These are phyloP conservation scores for Nymphicus hollandicus DNA, from an alignment of 2,113 vertebrate genomes.

Conservation along the genomic window DNA sequence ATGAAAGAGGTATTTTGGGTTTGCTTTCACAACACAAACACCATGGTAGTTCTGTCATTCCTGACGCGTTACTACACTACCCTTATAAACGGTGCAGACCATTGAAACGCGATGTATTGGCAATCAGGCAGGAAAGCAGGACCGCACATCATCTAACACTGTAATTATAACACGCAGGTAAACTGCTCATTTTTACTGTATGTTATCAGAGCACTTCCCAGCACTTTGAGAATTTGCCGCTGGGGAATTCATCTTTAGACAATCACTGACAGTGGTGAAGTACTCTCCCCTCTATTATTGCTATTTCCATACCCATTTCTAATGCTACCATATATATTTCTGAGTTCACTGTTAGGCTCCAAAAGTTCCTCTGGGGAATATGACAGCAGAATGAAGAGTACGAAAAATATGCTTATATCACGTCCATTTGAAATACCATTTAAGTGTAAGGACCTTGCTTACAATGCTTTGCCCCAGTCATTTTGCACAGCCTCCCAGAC, in stretches of 20 bases:
- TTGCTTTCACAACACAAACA: not conserved
- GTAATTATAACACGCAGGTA: not conserved
- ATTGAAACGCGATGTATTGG: not conserved
- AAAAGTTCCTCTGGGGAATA: not conserved
- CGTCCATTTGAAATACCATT: not conserved
- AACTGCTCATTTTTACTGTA: not conserved
- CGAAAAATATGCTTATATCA: not conserved
- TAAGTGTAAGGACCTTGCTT: not conserved
- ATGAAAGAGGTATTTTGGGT: not conserved
- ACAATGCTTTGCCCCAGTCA: not conserved
- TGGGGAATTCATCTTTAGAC: not conserved
- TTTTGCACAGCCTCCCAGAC: not conserved
- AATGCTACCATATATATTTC: not conserved
- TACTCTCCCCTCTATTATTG: not conserved
- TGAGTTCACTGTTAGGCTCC: not conserved
- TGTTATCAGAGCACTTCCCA: not conserved
- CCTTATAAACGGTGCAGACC: not conserved
- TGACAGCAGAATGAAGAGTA: not conserved
- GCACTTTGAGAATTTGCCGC: not conserved
- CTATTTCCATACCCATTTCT: not conserved
- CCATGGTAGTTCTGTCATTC: not conserved
- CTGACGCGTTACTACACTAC: not conserved
- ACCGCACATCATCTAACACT: not conserved
- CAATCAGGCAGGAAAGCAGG: not conserved
- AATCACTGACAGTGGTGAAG: not conserved